Base-by-base conservation (phyloP, 2,888 invertebrate species). In the Ochlodes sylvanus region DNA sequence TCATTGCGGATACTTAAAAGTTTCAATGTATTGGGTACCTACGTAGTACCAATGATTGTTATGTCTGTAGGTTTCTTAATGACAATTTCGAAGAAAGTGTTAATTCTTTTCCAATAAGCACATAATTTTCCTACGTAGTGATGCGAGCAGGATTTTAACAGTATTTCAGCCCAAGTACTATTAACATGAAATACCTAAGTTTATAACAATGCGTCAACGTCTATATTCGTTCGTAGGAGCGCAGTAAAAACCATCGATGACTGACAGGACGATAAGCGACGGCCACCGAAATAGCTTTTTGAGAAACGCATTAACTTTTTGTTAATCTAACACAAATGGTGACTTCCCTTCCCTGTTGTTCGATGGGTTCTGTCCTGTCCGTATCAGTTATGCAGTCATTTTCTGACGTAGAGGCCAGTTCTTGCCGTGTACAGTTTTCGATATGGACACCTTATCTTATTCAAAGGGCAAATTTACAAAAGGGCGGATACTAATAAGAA, bases 221-320 rank as follows among this genome's bases (percentile, higher is more conserved):
- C 66, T 60, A 67, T 55, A 19, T 38, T 56, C 34, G 32, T 50
- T 60, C 38, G 50, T 47, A 44, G 14, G 54, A 60, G 17, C 32
- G 47, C 61, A 32, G 44, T 84, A 87, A 89, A 86, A 80, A 74
- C 76, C 73, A 67, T 73, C 76, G 89, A 74, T 81, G 92, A 92
- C 80, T 85, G 92, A 91, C 89, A 80, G 63, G 68, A 72, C 80
- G 92, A 90, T 90, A 90, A 88, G 69, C 63, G 75, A 72, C 76
- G 84, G 83, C 86, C 88, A 87, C 88, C 86, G 80, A 86, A 89
- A 89, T 86, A 87, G 80, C 75, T 76, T 82, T 83, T 82, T 79
- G 75, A 84, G 83, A 83, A 88, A 87, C 83, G 79, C 89, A 88
- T 91, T 88, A 90, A 84, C 83, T 81, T 84, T 84, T 84, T 83